Evolutionary conservation across 2,888 invertebrate genomes (phyloP), one percentile per base, ranked within the genome.

Genomic region (Coecobrya sp.): DNA sequence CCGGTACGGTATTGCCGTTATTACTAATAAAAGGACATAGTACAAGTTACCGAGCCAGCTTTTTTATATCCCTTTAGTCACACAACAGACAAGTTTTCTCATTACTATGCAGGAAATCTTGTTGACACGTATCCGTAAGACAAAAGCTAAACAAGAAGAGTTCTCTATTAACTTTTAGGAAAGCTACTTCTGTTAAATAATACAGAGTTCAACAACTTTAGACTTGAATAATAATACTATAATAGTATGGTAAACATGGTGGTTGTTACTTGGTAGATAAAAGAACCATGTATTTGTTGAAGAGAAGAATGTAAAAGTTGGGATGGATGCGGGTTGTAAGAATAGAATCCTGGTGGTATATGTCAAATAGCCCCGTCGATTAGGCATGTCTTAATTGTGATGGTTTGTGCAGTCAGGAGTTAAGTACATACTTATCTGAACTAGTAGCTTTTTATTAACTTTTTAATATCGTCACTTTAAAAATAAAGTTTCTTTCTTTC

Each of bases 41-140:
- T 70, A 45, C 42, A 84, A 84, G 68, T 85, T 62, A 36, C 36
- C 7, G 36, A 36, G 0, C 62, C 36, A 68, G 49, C 27, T 45
- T 27, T 55, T 86, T 86, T 76, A 68, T 82, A 30, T 82, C 65
- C 90, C 62, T 86, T 90, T 90, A 85, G 68, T 55, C 27, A 55
- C 73, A 62, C 27, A 79, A 85, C 49, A 52, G 52, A 70, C 82
- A 89, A 89, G 70, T 84, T 89, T 90, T 73, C 65, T 85, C 90
- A 85, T 90, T 90, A 90, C 85, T 76, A 91, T 91, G 85, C 68
- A 86, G 91, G 59, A 86, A 90, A 73, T 42, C 91, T 91, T 91
- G 91, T 91, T 91, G 91, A 91, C 91, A 91, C 62, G 68, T 86
- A 86, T 86, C 76, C 76, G 16, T 90, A 90, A 85, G 76, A 65